A percentile compares a stretch with the other conserved stretches of the same genome.
Evolutionary conservation across 1,140 invertebrate species (phyloP).

Genomic region (Cotesia glomerata): DNA sequence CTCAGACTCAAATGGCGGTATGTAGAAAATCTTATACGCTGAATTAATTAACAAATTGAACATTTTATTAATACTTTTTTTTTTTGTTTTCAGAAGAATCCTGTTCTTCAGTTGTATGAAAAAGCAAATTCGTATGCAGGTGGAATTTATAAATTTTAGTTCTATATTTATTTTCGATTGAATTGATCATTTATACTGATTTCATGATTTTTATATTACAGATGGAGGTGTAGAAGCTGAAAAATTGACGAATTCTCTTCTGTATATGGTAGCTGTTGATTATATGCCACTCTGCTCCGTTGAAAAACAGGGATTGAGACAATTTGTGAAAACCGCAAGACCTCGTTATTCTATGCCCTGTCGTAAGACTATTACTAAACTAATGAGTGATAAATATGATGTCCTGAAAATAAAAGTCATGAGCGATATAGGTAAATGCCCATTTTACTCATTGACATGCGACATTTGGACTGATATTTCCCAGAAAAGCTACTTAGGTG

Average conservation of each 20-base stretch:
- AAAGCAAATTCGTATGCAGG: neutral
- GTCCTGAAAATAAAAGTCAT: constrained; percentile 28
- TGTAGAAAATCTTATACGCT: neutral
- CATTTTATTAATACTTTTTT: neutral
- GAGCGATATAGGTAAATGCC: constrained; percentile 3
- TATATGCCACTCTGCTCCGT: constrained; percentile 42
- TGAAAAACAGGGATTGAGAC: constrained; percentile 46
- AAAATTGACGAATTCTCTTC: constrained; percentile 39
- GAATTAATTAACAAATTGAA: neutral
- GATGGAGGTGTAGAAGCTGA: constrained; percentile 30
- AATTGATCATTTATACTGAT: neutral
- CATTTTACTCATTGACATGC: constrained; percentile 28
- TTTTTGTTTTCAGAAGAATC: neutral
- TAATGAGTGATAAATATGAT: constrained; percentile 33
- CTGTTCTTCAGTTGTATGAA: neutral
- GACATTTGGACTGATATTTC: constrained; percentile 36
- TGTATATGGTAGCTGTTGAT: constrained; percentile 49
- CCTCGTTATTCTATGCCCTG: constrained; percentile 45
- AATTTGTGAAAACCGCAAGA: constrained; percentile 39
- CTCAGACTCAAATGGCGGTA: neutral
- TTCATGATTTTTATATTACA: constrained; percentile 15
- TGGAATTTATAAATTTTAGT: neutral
- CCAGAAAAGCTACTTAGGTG: constrained; percentile 34
- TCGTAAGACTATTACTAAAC: constrained; percentile 39
- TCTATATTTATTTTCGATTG: neutral